Conservation (phyloP, 1,140 invertebrate genomes). For the Ericerus pela region DNA sequence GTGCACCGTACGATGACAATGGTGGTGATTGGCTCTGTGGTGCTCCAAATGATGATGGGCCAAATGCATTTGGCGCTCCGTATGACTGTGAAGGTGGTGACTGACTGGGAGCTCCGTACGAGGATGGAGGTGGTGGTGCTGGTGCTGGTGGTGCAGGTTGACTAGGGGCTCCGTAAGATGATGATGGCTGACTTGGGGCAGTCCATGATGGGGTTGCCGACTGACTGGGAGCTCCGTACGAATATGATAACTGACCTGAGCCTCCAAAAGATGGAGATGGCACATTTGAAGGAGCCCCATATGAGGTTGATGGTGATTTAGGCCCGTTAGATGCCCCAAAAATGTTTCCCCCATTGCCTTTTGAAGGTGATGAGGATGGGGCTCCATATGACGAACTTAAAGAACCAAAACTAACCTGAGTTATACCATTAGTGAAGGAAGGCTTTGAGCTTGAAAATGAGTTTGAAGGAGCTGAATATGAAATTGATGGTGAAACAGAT, state of each 20-base stretch:
- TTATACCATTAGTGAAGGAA: slow-evolving; percentile 13
- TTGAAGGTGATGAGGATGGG: slow-evolving; percentile 21
- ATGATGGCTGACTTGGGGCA: slow-evolving; percentile 29
- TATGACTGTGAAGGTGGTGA: slow-evolving; percentile 17
- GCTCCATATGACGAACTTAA: slow-evolving; percentile 28
- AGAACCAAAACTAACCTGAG: background rate
- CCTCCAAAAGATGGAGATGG: slow-evolving; percentile 30
- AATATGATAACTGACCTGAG: slow-evolving; percentile 24
- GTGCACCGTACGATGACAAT: background rate
- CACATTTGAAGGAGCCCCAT: slow-evolving; percentile 21
- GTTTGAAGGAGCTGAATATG: slow-evolving; percentile 13
- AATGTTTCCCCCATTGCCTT: too few relatives aligned
- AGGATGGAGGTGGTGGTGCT: slow-evolving; percentile 15
- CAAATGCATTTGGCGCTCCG: slow-evolving; percentile 17
- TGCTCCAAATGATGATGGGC: slow-evolving; percentile 4
- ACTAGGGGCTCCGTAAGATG: slow-evolving; percentile 30
- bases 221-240: slow-evolving; percentile 25
- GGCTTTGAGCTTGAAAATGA: background rate
- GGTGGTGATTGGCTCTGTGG: background rate
- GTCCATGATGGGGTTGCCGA: slow-evolving; percentile 32
- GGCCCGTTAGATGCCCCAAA: slow-evolving; percentile 16
- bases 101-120: slow-evolving; percentile 28
- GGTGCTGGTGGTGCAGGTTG: slow-evolving; percentile 14
- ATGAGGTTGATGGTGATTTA: slow-evolving; percentile 17
- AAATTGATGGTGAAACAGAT: slow-evolving; percentile 16